A percentile compares a stretch with the other conserved stretches of the same genome.
These are phyloP conservation scores for Argyresthia goedartella DNA, from an alignment of 2,888 invertebrate species.

Conservation along the genomic window DNA sequence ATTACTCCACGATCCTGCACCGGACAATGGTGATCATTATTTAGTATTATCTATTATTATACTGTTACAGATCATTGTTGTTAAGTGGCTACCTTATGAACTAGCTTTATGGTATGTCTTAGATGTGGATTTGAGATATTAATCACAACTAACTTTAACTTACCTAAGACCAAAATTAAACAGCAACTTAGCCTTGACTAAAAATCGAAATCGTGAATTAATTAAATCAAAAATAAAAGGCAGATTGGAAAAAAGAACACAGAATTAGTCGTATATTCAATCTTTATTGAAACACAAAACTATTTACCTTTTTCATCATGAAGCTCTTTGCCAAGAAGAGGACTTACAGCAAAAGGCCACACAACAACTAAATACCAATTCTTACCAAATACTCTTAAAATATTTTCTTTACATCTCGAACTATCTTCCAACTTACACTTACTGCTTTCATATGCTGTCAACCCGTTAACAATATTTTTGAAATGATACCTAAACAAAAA, in stretches of 20 bases:
- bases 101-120: no score
- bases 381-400: not conserved
- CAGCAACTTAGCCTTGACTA: no score
- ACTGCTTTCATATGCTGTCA: not conserved
- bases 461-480: not conserved
- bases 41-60: no score
- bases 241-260: not conserved
- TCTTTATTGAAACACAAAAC: not conserved
- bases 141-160: no score
- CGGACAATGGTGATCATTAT: no score
- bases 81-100: no score
- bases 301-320: not conserved
- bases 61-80: no score
- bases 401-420: not conserved
- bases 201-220: not conserved
- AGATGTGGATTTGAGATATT: no score
- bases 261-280: not conserved
- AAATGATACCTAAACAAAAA: not conserved
- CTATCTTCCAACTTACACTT: not conserved
- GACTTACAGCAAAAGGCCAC: not conserved
- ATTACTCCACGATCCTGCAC: no score
- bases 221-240: not conserved
- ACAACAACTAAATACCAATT: not conserved
- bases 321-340: not conserved
- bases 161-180: no score